Conservation (phyloP, 2,888 invertebrate species). For the Monochamus alternatus region DNA sequence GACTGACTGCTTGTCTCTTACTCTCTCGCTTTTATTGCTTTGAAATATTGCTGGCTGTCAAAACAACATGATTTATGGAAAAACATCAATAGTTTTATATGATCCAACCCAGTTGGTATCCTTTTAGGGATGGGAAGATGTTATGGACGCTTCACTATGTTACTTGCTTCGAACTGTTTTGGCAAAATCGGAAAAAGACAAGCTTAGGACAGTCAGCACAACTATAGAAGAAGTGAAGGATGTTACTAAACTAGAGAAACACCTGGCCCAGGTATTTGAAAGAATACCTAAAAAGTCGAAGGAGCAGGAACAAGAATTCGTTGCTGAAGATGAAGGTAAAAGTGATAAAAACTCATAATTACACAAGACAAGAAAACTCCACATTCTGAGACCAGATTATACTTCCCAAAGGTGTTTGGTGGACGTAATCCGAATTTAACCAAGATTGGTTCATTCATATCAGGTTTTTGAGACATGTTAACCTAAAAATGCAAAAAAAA, state of each 20-base stretch:
- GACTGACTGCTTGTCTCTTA: too few relatives aligned
- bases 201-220: conserved; percentile 74
- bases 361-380: too few relatives aligned
- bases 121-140: conserved; percentile 86
- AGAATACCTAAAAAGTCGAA: conserved; percentile 60
- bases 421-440: too few relatives aligned
- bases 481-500: too few relatives aligned
- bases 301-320: conserved; percentile 8
- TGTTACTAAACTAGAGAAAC: conserved; percentile 66
- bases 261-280: conserved; percentile 67
- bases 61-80: too few relatives aligned
- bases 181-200: conserved; percentile 79
- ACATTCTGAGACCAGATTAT: too few relatives aligned
- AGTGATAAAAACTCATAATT: too few relatives aligned
- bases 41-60: too few relatives aligned
- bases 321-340: conserved; percentile 37
- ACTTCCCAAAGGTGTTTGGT: too few relatives aligned
- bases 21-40: too few relatives aligned
- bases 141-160: conserved; percentile 78
- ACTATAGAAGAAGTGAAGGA: conserved; percentile 69
- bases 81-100: not conserved
- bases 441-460: too few relatives aligned
- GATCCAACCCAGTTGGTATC: not conserved
- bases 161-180: conserved; percentile 78
- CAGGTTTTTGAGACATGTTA: too few relatives aligned